These are phyloP conservation scores for Carcharodon carcharias DNA, from an alignment of 2,797 vertebrate species.

Conservation along the genomic window DNA sequence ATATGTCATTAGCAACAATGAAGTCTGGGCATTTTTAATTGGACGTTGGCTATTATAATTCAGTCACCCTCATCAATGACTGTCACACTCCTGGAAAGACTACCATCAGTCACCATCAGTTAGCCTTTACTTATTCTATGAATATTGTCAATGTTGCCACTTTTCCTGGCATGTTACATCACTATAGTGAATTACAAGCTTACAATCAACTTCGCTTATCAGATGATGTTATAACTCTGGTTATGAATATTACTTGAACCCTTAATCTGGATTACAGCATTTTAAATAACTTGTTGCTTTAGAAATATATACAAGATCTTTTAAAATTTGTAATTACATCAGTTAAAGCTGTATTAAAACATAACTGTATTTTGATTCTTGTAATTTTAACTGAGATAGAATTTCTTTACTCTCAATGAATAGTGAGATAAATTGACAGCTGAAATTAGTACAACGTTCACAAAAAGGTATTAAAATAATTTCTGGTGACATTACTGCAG, in stretches of 20 bases:
- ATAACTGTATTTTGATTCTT: conserved; percentile 22
- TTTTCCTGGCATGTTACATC: not conserved
- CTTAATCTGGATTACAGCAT: not conserved
- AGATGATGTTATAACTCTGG: not conserved
- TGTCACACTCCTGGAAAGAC: not conserved
- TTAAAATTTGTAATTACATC: conserved; percentile 23
- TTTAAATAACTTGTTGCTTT: not conserved
- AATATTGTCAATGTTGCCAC: not conserved
- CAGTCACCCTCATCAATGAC: not conserved
- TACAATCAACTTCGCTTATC: not conserved
- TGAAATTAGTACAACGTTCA: not conserved
- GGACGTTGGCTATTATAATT: not conserved
- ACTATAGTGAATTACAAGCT: not conserved
- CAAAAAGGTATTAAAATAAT: not conserved
- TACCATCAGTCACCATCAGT: not conserved
- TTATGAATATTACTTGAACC: not conserved
- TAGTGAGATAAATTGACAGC: not conserved
- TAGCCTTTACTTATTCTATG: not conserved
- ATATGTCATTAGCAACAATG: not conserved
- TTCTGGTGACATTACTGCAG: conserved; percentile 24
- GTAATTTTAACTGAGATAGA: not conserved
- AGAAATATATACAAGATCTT: not conserved
- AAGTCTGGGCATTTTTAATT: not conserved
- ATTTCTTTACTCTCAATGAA: not conserved
- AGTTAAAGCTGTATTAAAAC: not conserved